These are phyloP conservation scores for Glaucomys volans DNA, from an alignment of 2,113 vertebrate species.

Conservation along the genomic window DNA sequence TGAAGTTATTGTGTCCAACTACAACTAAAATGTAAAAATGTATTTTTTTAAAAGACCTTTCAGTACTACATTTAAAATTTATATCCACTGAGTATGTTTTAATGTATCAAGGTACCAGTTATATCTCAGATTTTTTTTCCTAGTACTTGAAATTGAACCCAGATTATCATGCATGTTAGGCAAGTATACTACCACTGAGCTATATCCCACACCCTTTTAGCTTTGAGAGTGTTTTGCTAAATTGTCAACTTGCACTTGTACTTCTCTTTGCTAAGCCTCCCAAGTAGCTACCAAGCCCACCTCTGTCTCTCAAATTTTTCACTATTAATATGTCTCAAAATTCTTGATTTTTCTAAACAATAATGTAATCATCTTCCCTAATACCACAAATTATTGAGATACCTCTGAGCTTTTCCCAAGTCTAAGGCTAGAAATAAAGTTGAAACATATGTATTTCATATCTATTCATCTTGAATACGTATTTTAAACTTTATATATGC, in stretches of 20 bases:
- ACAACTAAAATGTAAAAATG: too few relatives aligned
- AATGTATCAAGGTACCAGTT: not conserved
- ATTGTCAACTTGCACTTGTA: too few relatives aligned
- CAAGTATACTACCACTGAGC: too few relatives aligned
- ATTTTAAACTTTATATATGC: not conserved
- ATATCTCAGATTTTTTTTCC: not conserved
- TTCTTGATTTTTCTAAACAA: conserved; percentile 19
- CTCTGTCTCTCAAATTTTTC: not conserved
- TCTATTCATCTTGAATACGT: not conserved
- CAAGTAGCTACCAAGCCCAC: too few relatives aligned
- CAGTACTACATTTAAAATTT: not conserved
- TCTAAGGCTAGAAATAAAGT: conserved; percentile 17
- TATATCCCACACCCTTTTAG: too few relatives aligned
- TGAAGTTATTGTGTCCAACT: too few relatives aligned
- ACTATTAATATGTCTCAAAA: not conserved
- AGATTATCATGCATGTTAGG: too few relatives aligned
- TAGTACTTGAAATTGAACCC: too few relatives aligned
- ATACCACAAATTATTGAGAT: not conserved
- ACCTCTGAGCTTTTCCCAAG: not conserved
- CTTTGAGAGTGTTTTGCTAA: too few relatives aligned
- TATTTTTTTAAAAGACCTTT: not conserved
- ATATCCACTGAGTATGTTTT: not conserved
- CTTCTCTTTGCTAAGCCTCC: too few relatives aligned
- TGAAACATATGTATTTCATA: not conserved
- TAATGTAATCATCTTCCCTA: not conserved